These are phyloP conservation scores for Sarcophaga caerulescens DNA, from an alignment of 2,888 invertebrate genomes.

Conservation along the genomic window DNA sequence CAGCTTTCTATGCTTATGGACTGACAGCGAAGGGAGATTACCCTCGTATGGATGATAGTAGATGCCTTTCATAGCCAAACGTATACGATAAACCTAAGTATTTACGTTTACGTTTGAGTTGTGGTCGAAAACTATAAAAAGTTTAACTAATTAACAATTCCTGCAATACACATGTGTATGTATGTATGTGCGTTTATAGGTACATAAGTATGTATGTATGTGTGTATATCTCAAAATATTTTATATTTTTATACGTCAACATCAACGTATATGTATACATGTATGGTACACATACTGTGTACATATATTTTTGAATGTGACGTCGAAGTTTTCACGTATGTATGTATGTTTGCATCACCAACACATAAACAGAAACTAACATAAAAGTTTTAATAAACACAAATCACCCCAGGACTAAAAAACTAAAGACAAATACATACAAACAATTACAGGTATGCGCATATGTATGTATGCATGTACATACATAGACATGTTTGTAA, in stretches of 20 bases:
- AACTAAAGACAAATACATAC: slow-evolving; percentile 17
- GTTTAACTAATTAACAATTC: slow-evolving; percentile 54
- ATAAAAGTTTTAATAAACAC: slow-evolving; percentile 64
- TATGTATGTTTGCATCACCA: neutral
- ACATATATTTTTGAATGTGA: neutral
- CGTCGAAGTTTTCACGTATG: slow-evolving; percentile 23
- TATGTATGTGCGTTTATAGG: neutral
- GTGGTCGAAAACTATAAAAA: slow-evolving; percentile 53
- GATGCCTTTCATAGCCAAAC: neutral
- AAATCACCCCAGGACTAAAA: slow-evolving; percentile 54
- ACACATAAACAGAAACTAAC: slow-evolving; percentile 7
- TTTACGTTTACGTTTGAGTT: slow-evolving; percentile 30
- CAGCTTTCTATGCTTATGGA: neutral
- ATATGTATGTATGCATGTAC: neutral
- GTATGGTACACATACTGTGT: neutral
- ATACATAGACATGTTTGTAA: neutral
- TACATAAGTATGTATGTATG: neutral
- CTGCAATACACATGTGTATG: neutral
- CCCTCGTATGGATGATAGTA: neutral
- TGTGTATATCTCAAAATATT: slow-evolving; percentile 20
- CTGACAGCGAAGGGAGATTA: neutral
- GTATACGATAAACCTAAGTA: neutral
- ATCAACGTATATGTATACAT: neutral
- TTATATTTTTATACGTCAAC: slow-evolving; percentile 23
- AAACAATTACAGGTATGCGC: neutral